Evolutionary conservation across 2,797 vertebrate species (phyloP), one percentile per base, ranked within the genome.

Genomic region (Ptychobarbus kaznakovi): DNA sequence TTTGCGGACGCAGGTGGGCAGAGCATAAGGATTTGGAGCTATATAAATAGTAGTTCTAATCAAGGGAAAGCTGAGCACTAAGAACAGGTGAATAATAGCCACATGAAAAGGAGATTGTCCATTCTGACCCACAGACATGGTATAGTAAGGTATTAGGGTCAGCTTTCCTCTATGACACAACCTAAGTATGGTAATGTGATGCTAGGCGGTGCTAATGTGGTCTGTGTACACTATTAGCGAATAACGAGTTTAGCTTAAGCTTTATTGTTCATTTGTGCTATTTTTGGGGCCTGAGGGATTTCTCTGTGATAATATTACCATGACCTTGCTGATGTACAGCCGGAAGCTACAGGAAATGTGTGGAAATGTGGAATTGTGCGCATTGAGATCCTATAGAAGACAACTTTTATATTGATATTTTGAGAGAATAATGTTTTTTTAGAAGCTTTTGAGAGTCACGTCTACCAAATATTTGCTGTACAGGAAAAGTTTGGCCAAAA

Each of bases 21-120:
- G 68, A 85, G 83, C 77, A 74, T 86, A 82, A 51, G 87, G 91
- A 90, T 92, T 92, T 89, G 84, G 46, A 80, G n/a, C 68, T 84
- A 80, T 90, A 93, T 90, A 91, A 94, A 94, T 93, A 94, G 93
- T 83, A 86, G 58, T 83, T 86, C 92, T 94, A 93, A 95, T 94
- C 91, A 65, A 63, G 65, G 70, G 78, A 87, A 73, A 84, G 79
- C 84, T 80, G 35, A 76, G 81, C 40, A 12, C 84, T 87, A 87
- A 86, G 78, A 86, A 86, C 83, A 88, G 86, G 78, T 69, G 63
- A 86, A 69, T 56, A 79, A 69, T 66, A 88, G 87, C 74, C 49
- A 35, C 32, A 80, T 69, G 86, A 78, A 75, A 79, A 87, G 70
- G 49, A 77, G 80, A 75, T 51, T 86, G 80, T 42, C 75, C 72